Evolutionary conservation across 2,797 vertebrate species (phyloP).

Genomic region (Hippoglossus hippoglossus): DNA sequence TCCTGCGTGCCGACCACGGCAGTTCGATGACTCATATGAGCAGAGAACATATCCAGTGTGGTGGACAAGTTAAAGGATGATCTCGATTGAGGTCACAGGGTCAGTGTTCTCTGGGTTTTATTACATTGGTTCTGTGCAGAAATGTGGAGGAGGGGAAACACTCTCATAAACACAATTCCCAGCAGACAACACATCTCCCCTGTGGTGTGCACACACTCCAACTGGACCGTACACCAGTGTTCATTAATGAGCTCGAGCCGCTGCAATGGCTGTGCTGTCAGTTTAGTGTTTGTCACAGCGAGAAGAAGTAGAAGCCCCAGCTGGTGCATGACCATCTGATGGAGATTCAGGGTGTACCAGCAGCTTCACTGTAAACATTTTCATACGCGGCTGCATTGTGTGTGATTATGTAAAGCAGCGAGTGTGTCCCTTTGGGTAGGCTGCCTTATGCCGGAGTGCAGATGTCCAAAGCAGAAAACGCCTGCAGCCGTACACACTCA

Average conservation of each 20-base stretch:
- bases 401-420: conserved; percentile 69
- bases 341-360: conserved; percentile 61
- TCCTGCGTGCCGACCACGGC: conserved; percentile 1
- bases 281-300: conserved; percentile 59
- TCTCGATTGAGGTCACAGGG: not conserved
- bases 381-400: conserved; percentile 26
- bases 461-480: conserved; percentile 78
- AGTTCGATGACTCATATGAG: conserved; percentile 22
- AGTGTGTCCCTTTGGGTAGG: conserved; percentile 61
- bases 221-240: conserved; percentile 15
- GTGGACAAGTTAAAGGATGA: not conserved
- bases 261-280: conserved; percentile 36
- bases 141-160: conserved; percentile 2
- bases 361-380: conserved; percentile 50
- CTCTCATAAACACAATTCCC: conserved; percentile 3
- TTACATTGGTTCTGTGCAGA: not conserved
- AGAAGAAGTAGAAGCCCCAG: conserved; percentile 51
- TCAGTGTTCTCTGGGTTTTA: not conserved
- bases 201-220: conserved; percentile 5
- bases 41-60: not conserved
- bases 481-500: conserved; percentile 51
- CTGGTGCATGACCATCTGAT: conserved; percentile 69
- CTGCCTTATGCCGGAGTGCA: conserved; percentile 73
- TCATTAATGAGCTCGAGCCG: conserved; percentile 43
- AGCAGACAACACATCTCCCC: conserved; percentile 10